Evolutionary conservation across 64 coral and sea anemone genomes (phyloP).

Genomic region (Stylophora pistillata): DNA sequence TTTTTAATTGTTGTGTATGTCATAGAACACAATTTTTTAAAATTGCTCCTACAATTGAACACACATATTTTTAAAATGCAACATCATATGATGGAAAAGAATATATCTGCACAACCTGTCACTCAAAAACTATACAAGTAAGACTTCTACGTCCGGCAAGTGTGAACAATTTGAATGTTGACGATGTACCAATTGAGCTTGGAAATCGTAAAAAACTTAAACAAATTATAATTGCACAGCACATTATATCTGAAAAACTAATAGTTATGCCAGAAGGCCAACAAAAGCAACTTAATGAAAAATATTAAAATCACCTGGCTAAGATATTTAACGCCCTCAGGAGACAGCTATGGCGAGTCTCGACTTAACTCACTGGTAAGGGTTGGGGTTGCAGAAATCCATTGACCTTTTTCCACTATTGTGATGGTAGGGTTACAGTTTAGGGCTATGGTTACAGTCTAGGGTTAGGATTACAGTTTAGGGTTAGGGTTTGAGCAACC

Average conservation of each 20-base stretch:
- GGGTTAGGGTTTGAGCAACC: no score
- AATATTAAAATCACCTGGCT: background rate
- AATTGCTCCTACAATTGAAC: slow-evolving; percentile 33
- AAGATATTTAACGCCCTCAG: no score
- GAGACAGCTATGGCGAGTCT: no score
- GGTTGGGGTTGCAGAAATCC: no score
- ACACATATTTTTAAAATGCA: slow-evolving; percentile 37
- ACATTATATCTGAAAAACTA: slow-evolving; percentile 15
- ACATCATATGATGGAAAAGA: slow-evolving; percentile 35
- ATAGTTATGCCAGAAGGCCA: slow-evolving; percentile 29
- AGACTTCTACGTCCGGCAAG: slow-evolving; percentile 16
- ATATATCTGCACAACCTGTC: slow-evolving; percentile 32
- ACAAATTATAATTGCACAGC: background rate
- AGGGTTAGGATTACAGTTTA: no score
- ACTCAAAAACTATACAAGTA: slow-evolving; percentile 17
- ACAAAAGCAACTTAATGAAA: slow-evolving; percentile 11
- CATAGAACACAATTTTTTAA: slow-evolving; percentile 45
- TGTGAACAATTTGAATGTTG: slow-evolving; percentile 22
- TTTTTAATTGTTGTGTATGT: slow-evolving; percentile 60
- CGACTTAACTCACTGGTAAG: no score
- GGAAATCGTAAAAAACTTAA: background rate
- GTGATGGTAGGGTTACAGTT: no score
- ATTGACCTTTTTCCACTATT: no score
- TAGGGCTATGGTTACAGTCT: no score
- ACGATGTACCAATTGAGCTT: background rate